Percentiles rank a stretch among this genome's conserved stretches.
Conservation (phyloP, 1,140 invertebrate species). For the Arctopsyche grandis region DNA sequence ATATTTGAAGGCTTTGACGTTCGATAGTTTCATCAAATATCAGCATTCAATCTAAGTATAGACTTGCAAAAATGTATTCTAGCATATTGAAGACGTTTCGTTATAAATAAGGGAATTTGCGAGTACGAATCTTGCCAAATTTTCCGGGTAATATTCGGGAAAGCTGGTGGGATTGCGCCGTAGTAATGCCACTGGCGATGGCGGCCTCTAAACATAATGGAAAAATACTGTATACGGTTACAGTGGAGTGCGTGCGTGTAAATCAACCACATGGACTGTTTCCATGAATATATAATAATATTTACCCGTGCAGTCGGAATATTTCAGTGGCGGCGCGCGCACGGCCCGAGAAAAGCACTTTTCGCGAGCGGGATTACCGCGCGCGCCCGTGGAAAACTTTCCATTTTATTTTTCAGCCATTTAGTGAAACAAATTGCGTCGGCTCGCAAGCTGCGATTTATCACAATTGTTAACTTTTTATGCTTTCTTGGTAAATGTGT, state of each 20-base stretch:
- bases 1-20: too few relatives aligned
- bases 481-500: too few relatives aligned
- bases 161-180: background rate
- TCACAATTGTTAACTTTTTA: too few relatives aligned
- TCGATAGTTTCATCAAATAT: too few relatives aligned
- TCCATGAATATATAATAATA: slow-evolving; percentile 48
- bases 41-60: too few relatives aligned
- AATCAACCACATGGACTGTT: slow-evolving; percentile 48
- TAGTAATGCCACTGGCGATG: too few relatives aligned
- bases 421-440: too few relatives aligned
- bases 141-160: background rate
- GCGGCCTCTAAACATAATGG: slow-evolving; percentile 47
- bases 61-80: too few relatives aligned
- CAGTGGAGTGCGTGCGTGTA: slow-evolving; percentile 42
- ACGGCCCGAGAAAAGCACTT: background rate
- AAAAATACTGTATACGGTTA: slow-evolving; percentile 52
- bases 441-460: too few relatives aligned
- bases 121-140: background rate
- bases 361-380: background rate
- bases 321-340: background rate
- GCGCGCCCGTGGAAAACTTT: too few relatives aligned
- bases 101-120: background rate
- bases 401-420: too few relatives aligned
- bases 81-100: too few relatives aligned
- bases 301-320: slow-evolving; percentile 23